A percentile compares a stretch with the other conserved stretches of the same genome.
These are phyloP conservation scores for Parasteatoda tepidariorum DNA, from an alignment of 1,140 invertebrate species.

Conservation along the genomic window DNA sequence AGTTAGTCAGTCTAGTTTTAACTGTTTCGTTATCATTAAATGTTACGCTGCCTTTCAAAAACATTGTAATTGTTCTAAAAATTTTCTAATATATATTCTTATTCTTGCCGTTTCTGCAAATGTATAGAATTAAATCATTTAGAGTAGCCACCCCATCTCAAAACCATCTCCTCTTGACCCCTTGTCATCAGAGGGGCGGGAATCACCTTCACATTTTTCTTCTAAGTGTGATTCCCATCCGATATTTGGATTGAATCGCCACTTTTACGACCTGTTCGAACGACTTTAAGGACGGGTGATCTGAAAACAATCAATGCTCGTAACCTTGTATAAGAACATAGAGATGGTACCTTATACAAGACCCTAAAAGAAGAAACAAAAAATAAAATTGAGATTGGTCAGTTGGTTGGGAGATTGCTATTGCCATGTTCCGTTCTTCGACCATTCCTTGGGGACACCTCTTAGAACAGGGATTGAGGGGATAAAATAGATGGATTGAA, in stretches of 20 bases:
- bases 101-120: too few relatives aligned
- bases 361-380: not conserved
- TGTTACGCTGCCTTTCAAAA: too few relatives aligned
- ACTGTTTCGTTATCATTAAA: too few relatives aligned
- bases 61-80: too few relatives aligned
- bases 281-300: constrained; percentile 1
- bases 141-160: not conserved
- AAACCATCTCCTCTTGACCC: constrained; percentile 3
- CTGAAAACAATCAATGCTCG: constrained; percentile 41
- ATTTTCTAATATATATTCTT: too few relatives aligned
- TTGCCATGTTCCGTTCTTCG: not conserved
- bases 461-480: not conserved
- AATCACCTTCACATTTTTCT: not conserved
- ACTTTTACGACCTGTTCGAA: constrained; percentile 52
- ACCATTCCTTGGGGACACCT: not conserved
- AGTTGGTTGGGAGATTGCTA: not conserved
- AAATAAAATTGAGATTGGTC: not conserved
- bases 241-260: constrained; percentile 56
- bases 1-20: too few relatives aligned
- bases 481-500: constrained; percentile 48
- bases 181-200: not conserved
- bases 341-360: not conserved
- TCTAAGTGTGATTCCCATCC: constrained; percentile 21
- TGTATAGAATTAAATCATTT: not conserved
- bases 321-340: not conserved